Conservation (phyloP, 2,888 invertebrate genomes). For the Apotomis betuletana region DNA sequence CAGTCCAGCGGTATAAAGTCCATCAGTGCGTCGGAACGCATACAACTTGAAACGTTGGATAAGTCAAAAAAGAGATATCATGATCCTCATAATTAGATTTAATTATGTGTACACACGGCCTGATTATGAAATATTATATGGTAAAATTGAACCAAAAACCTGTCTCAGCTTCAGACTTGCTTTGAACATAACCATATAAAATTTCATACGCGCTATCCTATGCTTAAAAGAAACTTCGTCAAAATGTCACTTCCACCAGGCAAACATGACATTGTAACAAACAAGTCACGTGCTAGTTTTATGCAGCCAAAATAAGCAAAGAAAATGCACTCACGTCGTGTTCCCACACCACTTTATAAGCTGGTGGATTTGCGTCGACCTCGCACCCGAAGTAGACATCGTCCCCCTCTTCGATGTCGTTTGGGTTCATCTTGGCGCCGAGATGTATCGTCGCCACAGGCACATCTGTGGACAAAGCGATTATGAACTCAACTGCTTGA, state of each 20-base stretch:
- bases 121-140: too few relatives aligned
- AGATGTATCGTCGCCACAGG: constrained; percentile 74
- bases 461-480: constrained; percentile 60
- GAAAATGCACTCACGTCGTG: constrained; percentile 72
- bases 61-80: too few relatives aligned
- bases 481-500: constrained; percentile 4
- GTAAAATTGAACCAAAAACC: too few relatives aligned
- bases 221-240: constrained; percentile 11
- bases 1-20: too few relatives aligned
- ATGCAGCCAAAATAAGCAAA: constrained; percentile 39
- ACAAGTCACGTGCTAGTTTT: constrained; percentile 38
- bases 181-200: too few relatives aligned
- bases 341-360: constrained; percentile 81
- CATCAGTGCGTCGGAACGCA: too few relatives aligned
- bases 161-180: too few relatives aligned
- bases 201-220: not conserved
- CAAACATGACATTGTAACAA: constrained; percentile 34
- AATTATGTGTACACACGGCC: too few relatives aligned
- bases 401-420: constrained; percentile 81
- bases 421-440: constrained; percentile 77
- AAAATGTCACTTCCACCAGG: constrained; percentile 9
- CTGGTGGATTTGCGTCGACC: constrained; percentile 79
- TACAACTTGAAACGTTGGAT: too few relatives aligned
- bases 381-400: constrained; percentile 79
- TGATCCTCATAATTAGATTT: too few relatives aligned